Evolutionary conservation across 1,140 invertebrate species (phyloP).

Genomic region (Pentalonia nigronervosa): DNA sequence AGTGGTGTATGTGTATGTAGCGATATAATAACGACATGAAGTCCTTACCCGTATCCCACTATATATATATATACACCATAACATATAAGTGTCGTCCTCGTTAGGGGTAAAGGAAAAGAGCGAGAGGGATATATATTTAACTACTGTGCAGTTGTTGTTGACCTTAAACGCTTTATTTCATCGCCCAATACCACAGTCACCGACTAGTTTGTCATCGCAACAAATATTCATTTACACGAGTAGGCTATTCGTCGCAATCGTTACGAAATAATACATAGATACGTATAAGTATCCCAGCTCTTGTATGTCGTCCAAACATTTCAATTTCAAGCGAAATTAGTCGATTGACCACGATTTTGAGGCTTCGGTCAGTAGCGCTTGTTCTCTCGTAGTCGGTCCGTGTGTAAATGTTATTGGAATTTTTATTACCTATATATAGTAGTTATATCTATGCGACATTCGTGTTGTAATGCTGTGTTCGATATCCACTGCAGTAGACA

Average conservation of each 20-base stretch:
- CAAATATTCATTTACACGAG: background rate
- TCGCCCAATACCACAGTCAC: background rate
- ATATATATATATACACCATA: background rate
- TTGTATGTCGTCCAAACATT: background rate
- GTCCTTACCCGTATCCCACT: background rate
- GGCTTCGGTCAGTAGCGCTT: background rate
- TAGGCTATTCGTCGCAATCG: background rate
- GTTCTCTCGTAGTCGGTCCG: background rate
- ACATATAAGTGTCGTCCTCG: background rate
- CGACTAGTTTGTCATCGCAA: background rate
- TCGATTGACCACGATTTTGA: background rate
- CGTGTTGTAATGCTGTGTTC: background rate
- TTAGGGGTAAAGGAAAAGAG: background rate
- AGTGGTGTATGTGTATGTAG: background rate
- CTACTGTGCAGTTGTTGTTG: background rate
- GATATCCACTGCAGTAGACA: background rate
- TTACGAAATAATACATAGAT: background rate
- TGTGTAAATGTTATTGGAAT: background rate
- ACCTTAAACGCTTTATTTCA: background rate
- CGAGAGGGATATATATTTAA: background rate
- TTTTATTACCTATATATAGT: background rate
- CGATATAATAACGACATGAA: background rate
- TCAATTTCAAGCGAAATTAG: background rate
- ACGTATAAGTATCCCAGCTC: background rate
- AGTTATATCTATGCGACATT: background rate